Evolutionary conservation across 2,888 invertebrate species (phyloP).

Genomic region (Celastrina argiolus): DNA sequence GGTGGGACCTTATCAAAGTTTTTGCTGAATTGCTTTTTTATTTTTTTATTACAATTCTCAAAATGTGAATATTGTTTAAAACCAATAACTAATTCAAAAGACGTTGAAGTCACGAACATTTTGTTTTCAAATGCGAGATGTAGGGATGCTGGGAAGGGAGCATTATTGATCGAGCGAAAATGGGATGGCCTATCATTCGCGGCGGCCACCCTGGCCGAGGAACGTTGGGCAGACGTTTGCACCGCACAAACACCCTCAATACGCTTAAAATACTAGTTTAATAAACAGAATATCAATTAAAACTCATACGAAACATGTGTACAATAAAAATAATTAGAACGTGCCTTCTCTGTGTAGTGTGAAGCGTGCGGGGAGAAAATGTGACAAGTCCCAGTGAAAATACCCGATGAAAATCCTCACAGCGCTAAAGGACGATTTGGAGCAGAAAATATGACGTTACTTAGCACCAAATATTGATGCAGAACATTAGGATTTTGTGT

Average conservation of each 20-base stretch:
- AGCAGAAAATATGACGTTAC: conserved; percentile 6
- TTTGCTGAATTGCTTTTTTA: conserved; percentile 29
- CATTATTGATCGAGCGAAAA: conserved; percentile 78
- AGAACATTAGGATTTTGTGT: conserved; percentile 27
- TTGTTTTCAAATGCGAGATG: conserved; percentile 49
- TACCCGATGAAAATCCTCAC: conserved; percentile 35
- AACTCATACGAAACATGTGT: conserved; percentile 34
- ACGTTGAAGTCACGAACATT: conserved; percentile 10
- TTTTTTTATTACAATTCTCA: conserved; percentile 19
- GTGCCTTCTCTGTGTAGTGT: conserved; percentile 30
- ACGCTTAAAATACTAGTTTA: conserved; percentile 53
- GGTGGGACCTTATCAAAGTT: conserved; percentile 75
- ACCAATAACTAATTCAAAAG: not conserved
- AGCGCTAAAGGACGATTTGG: conserved; percentile 26
- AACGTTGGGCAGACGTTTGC: conserved; percentile 59
- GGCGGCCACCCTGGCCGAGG: conserved; percentile 70
- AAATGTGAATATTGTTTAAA: not conserved
- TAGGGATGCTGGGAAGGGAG: conserved; percentile 78
- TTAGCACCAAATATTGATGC: conserved; percentile 8
- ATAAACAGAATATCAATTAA: conserved; percentile 44
- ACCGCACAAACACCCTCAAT: conserved; percentile 64
- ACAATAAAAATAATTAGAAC: conserved; percentile 34
- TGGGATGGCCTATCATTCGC: conserved; percentile 75
- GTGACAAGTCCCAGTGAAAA: conserved; percentile 41
- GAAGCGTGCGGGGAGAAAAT: conserved; percentile 37